Evolutionary conservation across 1,140 invertebrate species (phyloP), one percentile per base, ranked within the genome.

Genomic region (Megathymus violae): DNA sequence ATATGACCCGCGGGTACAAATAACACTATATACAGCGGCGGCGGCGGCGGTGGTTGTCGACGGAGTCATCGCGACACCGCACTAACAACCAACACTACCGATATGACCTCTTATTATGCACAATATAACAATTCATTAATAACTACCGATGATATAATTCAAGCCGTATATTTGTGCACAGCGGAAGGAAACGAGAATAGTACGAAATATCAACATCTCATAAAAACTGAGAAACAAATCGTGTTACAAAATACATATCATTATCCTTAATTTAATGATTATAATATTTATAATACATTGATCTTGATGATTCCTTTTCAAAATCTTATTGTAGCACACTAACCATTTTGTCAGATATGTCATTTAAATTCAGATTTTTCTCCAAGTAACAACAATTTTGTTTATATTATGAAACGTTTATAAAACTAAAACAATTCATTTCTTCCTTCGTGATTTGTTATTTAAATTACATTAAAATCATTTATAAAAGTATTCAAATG

Each of bases 261-360:
- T 79, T 80, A 86, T 88, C 69, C 85, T 86, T 88, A 88, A 81
- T 85, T 80, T 83, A 82, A 83, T 86, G 83, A 87, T 89, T 85
- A 87, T 77, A 74, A 86, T 85, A 87, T 80, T 82, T 90, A 89
- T 87, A 85, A 88, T 89, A 89, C 84, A 89, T 88, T 85, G 85
- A 88, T 85, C 76, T 82, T 87, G 88, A 86, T 87, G 82, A 80
- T 78, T 81, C 75, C 73, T 74, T 80, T 81, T 80, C 74, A 78
- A 85, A 88, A 82, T 82, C 88, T 87, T 88, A 89, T 84, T 81
- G 86, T 89, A 89, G 82, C 85, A 91, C 88, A 91, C 88, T 91
- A 91, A 91, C 88, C 88, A 91, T 89, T 85, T 89, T 89, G 83
- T 91, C 82, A 88, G 88, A 91, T 91, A 91, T 91, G 88, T 91